Evolutionary conservation across 2,113 vertebrate genomes (phyloP), one percentile per base, ranked within the genome.

Genomic region (Vidua chalybeata): DNA sequence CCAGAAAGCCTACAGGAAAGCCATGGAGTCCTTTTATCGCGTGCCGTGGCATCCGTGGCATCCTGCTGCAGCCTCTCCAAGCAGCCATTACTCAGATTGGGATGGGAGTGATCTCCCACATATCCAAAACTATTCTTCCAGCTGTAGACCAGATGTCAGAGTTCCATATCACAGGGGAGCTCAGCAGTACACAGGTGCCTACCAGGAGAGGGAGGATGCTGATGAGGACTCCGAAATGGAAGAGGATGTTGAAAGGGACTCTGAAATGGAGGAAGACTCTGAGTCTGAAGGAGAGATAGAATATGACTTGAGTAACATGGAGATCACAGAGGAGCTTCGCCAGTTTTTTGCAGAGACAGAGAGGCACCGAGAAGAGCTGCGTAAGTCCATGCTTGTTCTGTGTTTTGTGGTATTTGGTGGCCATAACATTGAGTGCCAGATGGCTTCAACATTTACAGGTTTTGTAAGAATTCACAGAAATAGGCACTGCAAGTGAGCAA

Each of bases 291-390:
- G 74, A 1, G 98, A 96, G 18, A 97, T 99, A 27, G 99, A 99
- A 54, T 99, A 98, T 26, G 99, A 99, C 31, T 93, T 99, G 93
- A 99, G 98, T 97, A 98, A 99, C 96, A 99, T 99, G 99, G 99
- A 99, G 89, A 99, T 99, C 97, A 99, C 98, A 0, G 98, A 99
- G 31, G 99, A 99, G 92, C 98, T 99, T 27, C 98, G 99, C 21
- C 97, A 99, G 94, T 99, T 98, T 96, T 99, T 99, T 59, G 99
- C 98, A 21, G 97, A 99, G 93, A 99, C 99, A 0, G 99, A 99
- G 93, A 97, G 91, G 41, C 99, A 99, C 97, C 93, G 93, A 82
- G 98, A 99, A 56, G 99, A 99, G 55, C 97, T 99, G 33, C 98
- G 99, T 99, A 97, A 98, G 99, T 98, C 56, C 7, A 0, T 33